Percentiles rank a stretch among this genome's conserved stretches.
Conservation (phyloP, 2,113 vertebrate genomes). For the Bucco capensis region DNA sequence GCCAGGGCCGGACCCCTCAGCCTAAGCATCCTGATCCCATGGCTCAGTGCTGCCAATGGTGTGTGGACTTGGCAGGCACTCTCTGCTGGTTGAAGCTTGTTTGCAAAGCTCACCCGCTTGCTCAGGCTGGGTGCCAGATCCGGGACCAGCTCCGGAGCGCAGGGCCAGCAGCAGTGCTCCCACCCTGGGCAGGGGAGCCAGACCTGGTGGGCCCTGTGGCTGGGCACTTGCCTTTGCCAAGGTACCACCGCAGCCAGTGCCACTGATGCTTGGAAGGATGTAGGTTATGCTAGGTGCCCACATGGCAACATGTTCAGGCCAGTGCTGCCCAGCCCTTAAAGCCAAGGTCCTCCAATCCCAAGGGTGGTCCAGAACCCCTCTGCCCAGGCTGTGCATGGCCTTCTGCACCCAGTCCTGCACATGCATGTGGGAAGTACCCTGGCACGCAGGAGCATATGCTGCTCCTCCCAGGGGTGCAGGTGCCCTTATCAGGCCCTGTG, state of each 20-base stretch:
- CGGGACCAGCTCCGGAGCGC: background rate
- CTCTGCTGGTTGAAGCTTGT: background rate
- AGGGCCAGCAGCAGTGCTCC: background rate
- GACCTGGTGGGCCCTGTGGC: background rate
- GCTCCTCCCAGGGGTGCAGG: background rate
- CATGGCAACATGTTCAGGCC: fast-evolving
- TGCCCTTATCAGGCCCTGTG: background rate
- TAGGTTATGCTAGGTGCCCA: background rate
- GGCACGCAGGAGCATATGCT: background rate
- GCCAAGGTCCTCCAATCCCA: fast-evolving
- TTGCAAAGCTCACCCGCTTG: background rate
- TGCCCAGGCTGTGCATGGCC: fast-evolving
- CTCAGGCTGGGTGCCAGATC: background rate
- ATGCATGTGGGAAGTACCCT: background rate
- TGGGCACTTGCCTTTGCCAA: background rate
- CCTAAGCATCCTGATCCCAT: fast-evolving
- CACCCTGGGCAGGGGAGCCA: background rate
- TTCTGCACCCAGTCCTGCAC: fast-evolving
- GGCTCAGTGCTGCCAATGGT: fast-evolving
- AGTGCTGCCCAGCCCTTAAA: fast-evolving
- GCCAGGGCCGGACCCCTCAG: fast-evolving
- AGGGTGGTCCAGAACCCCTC: background rate
- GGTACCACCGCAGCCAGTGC: background rate
- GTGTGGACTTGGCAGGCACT: background rate
- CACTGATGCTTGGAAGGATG: fast-evolving